Conservation (phyloP, 2,113 vertebrate genomes). For the Sebastes schlegelii region DNA sequence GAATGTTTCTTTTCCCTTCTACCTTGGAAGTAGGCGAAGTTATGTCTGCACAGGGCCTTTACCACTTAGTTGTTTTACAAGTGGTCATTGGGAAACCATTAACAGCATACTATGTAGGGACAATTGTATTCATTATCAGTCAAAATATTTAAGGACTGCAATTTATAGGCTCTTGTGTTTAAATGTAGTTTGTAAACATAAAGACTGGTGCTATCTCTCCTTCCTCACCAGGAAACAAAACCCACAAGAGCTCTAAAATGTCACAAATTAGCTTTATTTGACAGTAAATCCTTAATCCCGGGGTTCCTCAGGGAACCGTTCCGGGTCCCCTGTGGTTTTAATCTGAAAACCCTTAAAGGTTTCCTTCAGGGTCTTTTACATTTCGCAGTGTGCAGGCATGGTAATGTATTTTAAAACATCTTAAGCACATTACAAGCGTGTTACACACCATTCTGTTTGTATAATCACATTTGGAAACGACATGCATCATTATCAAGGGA, state of each 20-base stretch:
- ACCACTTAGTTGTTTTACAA: no score
- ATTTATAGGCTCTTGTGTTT: neutral
- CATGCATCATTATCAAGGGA: conserved; percentile 68
- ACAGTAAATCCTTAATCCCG: conserved; percentile 24
- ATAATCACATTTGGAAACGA: conserved; percentile 75
- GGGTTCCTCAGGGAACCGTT: conserved; percentile 54
- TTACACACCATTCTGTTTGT: conserved; percentile 60
- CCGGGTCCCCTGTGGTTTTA: conserved; percentile 39
- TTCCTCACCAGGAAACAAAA: no score
- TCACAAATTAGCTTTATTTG: conserved; percentile 15
- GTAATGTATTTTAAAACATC: conserved; percentile 66
- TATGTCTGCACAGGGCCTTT: neutral
- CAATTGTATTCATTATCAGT: no score
- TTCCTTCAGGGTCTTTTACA: conserved; percentile 10
- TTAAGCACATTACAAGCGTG: conserved; percentile 72
- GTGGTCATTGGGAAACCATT: no score
- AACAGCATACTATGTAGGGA: no score
- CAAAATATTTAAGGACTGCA: no score
- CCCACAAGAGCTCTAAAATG: neutral
- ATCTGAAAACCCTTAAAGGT: conserved; percentile 30
- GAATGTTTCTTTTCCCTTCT: no score
- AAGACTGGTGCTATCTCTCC: neutral
- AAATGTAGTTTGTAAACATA: neutral
- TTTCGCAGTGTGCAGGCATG: conserved; percentile 45
- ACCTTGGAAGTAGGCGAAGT: neutral